Conservation (phyloP, 2,113 vertebrate genomes). For the Saguinus imperator region DNA sequence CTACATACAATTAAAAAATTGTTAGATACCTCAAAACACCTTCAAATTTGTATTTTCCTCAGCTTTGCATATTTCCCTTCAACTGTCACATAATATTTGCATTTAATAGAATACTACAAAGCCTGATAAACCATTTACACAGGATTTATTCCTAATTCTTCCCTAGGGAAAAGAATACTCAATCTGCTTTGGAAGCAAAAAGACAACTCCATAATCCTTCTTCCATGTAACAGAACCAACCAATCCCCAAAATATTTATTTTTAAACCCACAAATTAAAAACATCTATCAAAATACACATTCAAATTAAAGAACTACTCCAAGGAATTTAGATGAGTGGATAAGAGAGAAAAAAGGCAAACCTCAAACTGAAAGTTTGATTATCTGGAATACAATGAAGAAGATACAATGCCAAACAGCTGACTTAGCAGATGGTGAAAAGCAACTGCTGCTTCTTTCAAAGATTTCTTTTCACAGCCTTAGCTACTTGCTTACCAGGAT, state of each 20-base stretch:
- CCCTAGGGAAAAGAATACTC: slow-evolving; percentile 29
- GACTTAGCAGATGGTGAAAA: neutral
- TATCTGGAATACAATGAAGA: neutral
- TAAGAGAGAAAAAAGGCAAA: neutral
- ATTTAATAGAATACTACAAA: slow-evolving; percentile 49
- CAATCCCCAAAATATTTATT: slow-evolving; percentile 22
- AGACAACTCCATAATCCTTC: slow-evolving; percentile 30
- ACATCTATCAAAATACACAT: neutral
- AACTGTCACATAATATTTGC: slow-evolving; percentile 38
- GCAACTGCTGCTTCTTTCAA: slow-evolving; percentile 10
- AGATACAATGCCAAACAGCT: neutral
- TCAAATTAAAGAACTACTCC: slow-evolving; percentile 25
- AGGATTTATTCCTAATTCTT: slow-evolving; percentile 11
- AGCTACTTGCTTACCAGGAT: slow-evolving; percentile 2
- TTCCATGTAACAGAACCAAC: slow-evolving; percentile 31
- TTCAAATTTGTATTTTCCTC: neutral
- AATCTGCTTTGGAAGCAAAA: neutral
- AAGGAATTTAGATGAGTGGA: neutral
- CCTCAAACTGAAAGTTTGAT: neutral
- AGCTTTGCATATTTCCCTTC: neutral
- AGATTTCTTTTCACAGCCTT: neutral
- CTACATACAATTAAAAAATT: neutral
- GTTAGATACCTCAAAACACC: neutral
- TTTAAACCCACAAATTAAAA: slow-evolving; percentile 47
- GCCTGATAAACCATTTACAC: slow-evolving; percentile 19